Evolutionary conservation across 2,888 invertebrate species (phyloP), one percentile per base, ranked within the genome.

Genomic region (Orthonevra nobilis): DNA sequence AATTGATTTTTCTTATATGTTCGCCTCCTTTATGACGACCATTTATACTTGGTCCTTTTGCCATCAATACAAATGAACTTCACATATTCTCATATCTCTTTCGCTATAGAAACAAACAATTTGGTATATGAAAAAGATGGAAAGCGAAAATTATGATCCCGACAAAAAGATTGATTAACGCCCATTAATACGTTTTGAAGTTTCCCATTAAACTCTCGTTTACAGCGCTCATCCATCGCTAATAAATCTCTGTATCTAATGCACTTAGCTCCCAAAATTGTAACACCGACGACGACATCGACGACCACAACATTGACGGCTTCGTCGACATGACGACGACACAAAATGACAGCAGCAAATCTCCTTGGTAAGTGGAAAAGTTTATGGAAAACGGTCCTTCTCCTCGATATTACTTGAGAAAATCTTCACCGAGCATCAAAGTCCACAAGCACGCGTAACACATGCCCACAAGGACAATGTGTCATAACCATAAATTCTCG

Each of bases 401-500:
- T 38, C 32, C 30, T 28, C 5, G n/a, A n/a, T n/a, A n/a, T n/a
- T n/a, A n/a, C n/a, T n/a, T n/a, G n/a, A n/a, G n/a, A n/a, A n/a
- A n/a, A n/a, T n/a, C 23, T 6, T 2, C 20, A 1, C n/a, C 30
- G 4, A 5, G 7, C 54, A 26, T 23, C 36, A 15, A 38, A 4
- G 17, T 6, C 9, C 17, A 20, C 38, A 30, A 23, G 23, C 38
- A 26, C 32, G 17, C 12, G 19, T 40, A 12, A 63, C 61, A 75
- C 46, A 61, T 46, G 32, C 40, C 42, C 54, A 36, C 44, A 44
- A 46, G 36, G 26, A 52, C 52, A 52, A 58, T 73, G 14, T 79
- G 81, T 69, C 64, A 70, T 60, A 69, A 44, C 79, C 79, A 74
- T 73, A 73, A 79, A 74, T 79, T 73, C 32, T 63, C 77, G 77